Conservation (phyloP, 2,797 vertebrate genomes). For the Silurus lanzhouensis region DNA sequence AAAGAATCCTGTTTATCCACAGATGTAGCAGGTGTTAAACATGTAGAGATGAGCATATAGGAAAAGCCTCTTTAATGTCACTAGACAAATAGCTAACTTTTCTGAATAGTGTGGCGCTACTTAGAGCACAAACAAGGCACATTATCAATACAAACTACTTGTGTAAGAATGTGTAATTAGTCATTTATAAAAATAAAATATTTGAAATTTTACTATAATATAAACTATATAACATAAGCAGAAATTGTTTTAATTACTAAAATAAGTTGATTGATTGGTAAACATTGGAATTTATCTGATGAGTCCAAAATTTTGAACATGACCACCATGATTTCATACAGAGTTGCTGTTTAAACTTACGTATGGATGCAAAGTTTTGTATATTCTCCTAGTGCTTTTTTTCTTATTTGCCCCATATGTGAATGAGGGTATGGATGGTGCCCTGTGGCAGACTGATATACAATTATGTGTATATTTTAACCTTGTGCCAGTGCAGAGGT, state of each 20-base stretch:
- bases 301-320: background rate
- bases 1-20: constrained; percentile 44
- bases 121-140: constrained; percentile 43
- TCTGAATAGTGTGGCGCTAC: constrained; percentile 51
- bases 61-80: constrained; percentile 60
- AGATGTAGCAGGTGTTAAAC: constrained; percentile 67
- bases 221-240: background rate
- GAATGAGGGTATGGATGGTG: background rate
- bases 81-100: constrained; percentile 58
- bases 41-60: constrained; percentile 62
- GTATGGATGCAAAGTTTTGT: background rate
- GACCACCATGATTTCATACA: background rate
- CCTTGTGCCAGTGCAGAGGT: background rate
- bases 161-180: constrained; percentile 47
- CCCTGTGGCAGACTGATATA: background rate
- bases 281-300: background rate
- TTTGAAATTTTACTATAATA: too few relatives aligned
- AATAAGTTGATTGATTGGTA: background rate
- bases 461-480: background rate
- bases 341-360: background rate
- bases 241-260: background rate
- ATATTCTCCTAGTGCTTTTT: background rate
- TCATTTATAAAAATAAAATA: background rate
- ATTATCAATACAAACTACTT: constrained; percentile 46
- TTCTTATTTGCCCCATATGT: background rate